Base-by-base conservation (phyloP, 2,797 vertebrate species). In the Sternarchorhynchus goeldii region DNA sequence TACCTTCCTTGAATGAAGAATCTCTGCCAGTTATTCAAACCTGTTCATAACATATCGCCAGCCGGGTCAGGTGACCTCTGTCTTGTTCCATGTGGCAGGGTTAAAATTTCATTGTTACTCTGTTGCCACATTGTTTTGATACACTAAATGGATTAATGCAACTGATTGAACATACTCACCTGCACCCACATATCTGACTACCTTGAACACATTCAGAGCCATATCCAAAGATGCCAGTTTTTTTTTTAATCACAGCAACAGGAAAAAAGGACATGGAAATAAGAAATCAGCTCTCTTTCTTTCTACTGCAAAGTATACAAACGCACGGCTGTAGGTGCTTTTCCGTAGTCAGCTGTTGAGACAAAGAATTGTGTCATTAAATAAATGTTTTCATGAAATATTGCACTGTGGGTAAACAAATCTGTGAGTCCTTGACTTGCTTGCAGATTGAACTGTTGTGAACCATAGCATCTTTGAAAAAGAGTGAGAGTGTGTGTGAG, bases 221-320 rank as follows among this genome's bases (percentile, higher is more conserved):
- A 39, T 57, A 64, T 74, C 59, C 4, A 45, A 63, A 32, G 17
- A 78, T 6, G 6, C 39, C 10, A 6, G 10, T 41, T 8, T 69
- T 81, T 77, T 77, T 57, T 81, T 77, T 81, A 41, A 59, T 81
- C 80, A 81, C 69, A 76, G 70, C 70, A 68, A 45, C 25, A 81
- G 63, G 75, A 73, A 68, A 77, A 77, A 77, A 81, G 25, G 21
- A 63, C 67, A n/a, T 34, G 5, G 65, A 74, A 74, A 60, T 29
- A 45, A 68, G 75, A 82, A 84, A 79, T 76, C 78, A 81, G 76
- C 78, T 56, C 78, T 56, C 66, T 73, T 29, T 82, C 63, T 63
- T 77, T 39, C 60, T 75, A 57, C 77, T 81, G 74, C 80, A 68
- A 72, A 77, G 34, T 18, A 29, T 21, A 50, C 45, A 50, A 50